Conservation (phyloP, 2,113 vertebrate species). For the Aegithalos caudatus region DNA sequence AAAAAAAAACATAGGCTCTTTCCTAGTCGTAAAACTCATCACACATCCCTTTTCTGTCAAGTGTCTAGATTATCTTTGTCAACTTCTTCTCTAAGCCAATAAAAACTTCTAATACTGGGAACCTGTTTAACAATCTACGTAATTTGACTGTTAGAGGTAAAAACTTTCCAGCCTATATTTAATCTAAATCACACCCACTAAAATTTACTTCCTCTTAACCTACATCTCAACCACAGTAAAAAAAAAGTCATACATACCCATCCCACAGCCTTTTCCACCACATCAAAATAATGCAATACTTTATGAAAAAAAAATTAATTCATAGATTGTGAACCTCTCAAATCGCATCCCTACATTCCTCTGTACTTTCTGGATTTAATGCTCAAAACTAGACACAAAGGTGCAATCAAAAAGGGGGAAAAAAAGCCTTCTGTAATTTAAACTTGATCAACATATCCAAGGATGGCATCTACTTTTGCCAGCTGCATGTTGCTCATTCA, state of each 20-base stretch:
- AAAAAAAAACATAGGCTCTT: background rate
- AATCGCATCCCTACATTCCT: background rate
- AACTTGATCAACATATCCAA: background rate
- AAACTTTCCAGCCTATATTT: background rate
- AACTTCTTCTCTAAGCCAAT: background rate
- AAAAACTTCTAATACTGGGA: background rate
- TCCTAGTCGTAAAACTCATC: background rate
- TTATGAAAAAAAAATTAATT: background rate
- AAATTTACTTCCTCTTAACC: background rate
- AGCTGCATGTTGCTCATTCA: background rate
- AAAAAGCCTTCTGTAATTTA: background rate
- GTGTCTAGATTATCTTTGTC: background rate
- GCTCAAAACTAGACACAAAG: background rate
- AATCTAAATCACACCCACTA: background rate
- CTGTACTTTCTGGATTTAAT: background rate
- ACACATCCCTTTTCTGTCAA: background rate
- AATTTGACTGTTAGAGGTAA: background rate
- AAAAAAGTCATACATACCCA: background rate
- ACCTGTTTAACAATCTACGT: fast-evolving
- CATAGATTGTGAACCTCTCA: background rate
- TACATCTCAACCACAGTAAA: background rate
- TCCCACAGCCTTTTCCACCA: background rate
- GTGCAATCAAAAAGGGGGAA: background rate
- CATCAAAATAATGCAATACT: background rate
- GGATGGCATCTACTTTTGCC: background rate